A percentile compares a stretch with the other conserved stretches of the same genome.
Evolutionary conservation across 2,113 vertebrate genomes (phyloP).

Genomic region (Rhea americana): DNA sequence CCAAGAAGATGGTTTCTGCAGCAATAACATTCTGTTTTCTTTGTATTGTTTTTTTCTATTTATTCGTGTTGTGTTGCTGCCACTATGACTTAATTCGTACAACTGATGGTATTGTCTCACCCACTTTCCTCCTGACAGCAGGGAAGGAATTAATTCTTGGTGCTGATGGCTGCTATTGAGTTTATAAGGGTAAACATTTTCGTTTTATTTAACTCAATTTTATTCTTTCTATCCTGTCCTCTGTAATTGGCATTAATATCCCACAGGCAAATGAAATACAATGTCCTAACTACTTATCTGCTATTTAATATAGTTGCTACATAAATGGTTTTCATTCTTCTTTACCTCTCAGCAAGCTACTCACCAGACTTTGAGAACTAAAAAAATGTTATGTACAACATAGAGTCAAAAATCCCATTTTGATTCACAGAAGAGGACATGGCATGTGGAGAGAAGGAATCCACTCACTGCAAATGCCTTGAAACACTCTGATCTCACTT

Average conservation of each 20-base stretch:
- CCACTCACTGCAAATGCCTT: background rate
- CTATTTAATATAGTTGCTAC: conserved; percentile 38
- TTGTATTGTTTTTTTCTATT: conserved; percentile 26
- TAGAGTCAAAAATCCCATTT: background rate
- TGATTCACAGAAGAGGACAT: background rate
- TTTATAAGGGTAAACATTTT: conserved; percentile 55
- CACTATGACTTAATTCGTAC: conserved; percentile 65
- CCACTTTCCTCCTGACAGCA: conserved; percentile 61
- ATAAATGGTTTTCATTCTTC: conserved; percentile 18
- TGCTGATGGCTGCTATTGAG: conserved; percentile 40
- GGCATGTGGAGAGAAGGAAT: background rate
- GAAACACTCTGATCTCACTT: background rate
- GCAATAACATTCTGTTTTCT: conserved; percentile 24
- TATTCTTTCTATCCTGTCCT: conserved; percentile 41
- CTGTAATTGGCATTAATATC: conserved; percentile 27
- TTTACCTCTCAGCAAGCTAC: conserved; percentile 12
- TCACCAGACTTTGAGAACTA: background rate
- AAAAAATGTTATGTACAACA: background rate
- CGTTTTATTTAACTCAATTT: conserved; percentile 53
- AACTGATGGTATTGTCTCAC: conserved; percentile 30
- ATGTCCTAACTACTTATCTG: conserved; percentile 27
- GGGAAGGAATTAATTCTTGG: conserved; percentile 57
- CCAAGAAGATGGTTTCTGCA: conserved; percentile 34
- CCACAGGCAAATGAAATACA: conserved; percentile 30
- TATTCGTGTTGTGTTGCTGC: conserved; percentile 55